A percentile compares a stretch with the other conserved stretches of the same genome.
phyloP scores from a whole-genome alignment of 37 sponge, comb jelly and placozoan species.

The Mnemiopsis leidyi region DNA sequence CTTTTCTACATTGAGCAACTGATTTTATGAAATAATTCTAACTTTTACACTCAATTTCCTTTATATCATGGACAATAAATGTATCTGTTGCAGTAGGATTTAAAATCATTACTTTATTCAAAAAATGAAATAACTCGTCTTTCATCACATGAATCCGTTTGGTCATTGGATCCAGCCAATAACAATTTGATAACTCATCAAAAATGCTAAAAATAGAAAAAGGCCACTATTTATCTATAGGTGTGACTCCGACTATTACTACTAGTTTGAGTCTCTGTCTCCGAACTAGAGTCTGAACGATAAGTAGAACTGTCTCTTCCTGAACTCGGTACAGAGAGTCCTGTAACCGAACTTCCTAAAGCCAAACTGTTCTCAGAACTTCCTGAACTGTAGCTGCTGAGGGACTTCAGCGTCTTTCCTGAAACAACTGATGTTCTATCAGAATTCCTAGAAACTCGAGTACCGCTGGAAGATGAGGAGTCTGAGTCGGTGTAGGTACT shows the following conservation, averaged over 20 bases:
- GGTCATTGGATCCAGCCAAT: no score
- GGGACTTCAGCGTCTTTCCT: neutral
- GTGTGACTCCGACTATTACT: neutral
- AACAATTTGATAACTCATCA: no score
- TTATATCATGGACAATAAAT: no score
- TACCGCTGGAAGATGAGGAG: neutral
- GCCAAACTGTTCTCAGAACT: neutral
- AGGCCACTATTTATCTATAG: no score
- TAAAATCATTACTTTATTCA: no score
- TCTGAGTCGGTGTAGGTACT: neutral
- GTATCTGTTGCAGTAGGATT: no score
- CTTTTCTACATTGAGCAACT: no score
- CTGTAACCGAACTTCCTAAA: neutral
- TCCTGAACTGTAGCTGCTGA: neutral
- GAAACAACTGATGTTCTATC: conserved; percentile 16
- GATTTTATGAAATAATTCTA: no score
- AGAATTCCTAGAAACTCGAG: neutral
- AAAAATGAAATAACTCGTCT: no score
- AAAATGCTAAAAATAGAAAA: no score
- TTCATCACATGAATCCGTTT: no score
- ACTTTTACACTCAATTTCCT: no score
- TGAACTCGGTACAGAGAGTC: neutral
- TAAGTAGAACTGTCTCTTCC: neutral
- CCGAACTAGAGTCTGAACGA: neutral
- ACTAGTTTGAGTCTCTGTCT: neutral